Conservation (phyloP, 1,140 invertebrate species). For the Drosophila nigromelanica region DNA sequence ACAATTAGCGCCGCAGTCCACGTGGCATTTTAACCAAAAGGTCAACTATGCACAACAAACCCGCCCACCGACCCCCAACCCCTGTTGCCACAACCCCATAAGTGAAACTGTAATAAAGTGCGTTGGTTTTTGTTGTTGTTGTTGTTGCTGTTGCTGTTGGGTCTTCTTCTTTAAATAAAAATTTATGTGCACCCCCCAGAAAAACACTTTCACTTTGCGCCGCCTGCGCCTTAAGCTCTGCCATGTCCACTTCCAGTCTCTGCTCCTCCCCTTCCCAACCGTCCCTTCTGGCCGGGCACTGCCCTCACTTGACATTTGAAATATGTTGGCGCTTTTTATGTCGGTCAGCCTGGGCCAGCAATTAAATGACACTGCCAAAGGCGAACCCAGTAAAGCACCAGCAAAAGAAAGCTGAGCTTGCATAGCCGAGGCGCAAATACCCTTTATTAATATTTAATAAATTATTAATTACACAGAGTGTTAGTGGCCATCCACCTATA, state of each 20-base stretch:
- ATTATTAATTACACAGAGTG: too few relatives aligned
- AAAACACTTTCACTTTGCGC: slow-evolving; percentile 63
- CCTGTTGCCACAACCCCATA: not conserved
- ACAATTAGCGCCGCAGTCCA: slow-evolving; percentile 58
- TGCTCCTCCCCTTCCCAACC: slow-evolving; percentile 1
- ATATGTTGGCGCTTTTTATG: slow-evolving; percentile 67
- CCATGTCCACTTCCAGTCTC: slow-evolving; percentile 1
- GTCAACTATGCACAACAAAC: slow-evolving; percentile 41
- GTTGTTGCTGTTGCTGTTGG: slow-evolving; percentile 48
- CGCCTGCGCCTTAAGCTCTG: slow-evolving; percentile 39
- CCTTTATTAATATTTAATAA: not conserved
- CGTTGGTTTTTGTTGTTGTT: slow-evolving; percentile 17
- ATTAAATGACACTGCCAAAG: slow-evolving; percentile 43
- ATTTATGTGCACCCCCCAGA: slow-evolving; percentile 63
- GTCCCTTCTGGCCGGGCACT: not conserved
- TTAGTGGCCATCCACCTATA: too few relatives aligned
- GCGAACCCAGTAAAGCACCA: slow-evolving; percentile 12
- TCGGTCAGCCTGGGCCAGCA: slow-evolving; percentile 48
- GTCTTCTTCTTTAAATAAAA: slow-evolving; percentile 65
- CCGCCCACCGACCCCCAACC: not conserved
- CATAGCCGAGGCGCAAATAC: not conserved
- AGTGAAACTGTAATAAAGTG: slow-evolving; percentile 64
- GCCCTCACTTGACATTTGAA: slow-evolving; percentile 63
- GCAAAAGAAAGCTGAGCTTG: not conserved
- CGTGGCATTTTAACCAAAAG: slow-evolving; percentile 12